A percentile compares a stretch with the other conserved stretches of the same genome.
These are phyloP conservation scores for Neodon shergylaensis DNA, from an alignment of 2,113 vertebrate genomes.

Conservation along the genomic window DNA sequence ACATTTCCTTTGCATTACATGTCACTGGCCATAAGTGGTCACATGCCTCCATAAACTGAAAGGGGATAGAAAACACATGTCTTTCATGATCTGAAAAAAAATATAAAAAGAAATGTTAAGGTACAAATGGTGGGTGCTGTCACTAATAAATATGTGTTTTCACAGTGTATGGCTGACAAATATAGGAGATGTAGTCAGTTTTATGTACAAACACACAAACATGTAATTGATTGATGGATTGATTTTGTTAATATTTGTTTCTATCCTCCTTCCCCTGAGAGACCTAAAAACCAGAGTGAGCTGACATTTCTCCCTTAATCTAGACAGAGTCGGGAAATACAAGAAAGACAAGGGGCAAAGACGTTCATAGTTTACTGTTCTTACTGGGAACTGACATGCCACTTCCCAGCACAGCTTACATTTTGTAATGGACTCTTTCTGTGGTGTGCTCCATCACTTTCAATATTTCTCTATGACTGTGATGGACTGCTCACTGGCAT, in stretches of 20 bases:
- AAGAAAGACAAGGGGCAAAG: background rate
- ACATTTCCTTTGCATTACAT: background rate
- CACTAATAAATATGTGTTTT: background rate
- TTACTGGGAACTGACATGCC: background rate
- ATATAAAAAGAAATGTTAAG: background rate
- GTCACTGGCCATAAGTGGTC: background rate
- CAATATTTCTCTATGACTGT: background rate
- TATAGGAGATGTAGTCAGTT: background rate
- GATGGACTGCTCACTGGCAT: background rate
- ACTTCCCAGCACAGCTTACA: background rate
- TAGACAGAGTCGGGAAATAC: background rate
- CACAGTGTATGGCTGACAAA: background rate
- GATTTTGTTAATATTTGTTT: background rate
- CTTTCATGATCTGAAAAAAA: background rate
- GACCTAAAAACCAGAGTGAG: background rate
- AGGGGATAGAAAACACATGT: background rate
- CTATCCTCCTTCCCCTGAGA: background rate
- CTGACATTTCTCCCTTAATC: background rate
- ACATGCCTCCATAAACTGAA: background rate
- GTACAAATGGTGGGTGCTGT: background rate
- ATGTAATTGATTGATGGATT: background rate
- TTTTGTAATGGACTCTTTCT: background rate
- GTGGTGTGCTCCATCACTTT: background rate
- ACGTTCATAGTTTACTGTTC: background rate
- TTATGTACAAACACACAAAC: background rate